Percentiles rank a stretch among this genome's conserved stretches.
Conservation (phyloP, 2,888 invertebrate species). For the Acronicta alni region DNA sequence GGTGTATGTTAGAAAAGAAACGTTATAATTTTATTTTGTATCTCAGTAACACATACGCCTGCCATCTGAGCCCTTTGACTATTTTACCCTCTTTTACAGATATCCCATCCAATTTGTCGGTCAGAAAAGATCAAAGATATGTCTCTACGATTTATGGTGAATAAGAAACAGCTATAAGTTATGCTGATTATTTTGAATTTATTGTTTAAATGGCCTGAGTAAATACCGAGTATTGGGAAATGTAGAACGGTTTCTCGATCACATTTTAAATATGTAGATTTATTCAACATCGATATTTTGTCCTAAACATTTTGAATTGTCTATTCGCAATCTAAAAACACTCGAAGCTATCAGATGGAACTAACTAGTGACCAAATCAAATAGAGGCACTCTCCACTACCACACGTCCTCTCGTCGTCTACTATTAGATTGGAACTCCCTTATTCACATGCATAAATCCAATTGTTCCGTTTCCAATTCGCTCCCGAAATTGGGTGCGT, state of each 20-base stretch:
- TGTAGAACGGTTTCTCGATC: neutral
- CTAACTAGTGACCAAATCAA: conserved; percentile 1
- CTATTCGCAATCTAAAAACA: conserved; percentile 1
- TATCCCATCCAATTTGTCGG: conserved; percentile 5
- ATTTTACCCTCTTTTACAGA: neutral
- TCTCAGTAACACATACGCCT: conserved; percentile 17
- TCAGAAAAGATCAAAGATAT: neutral
- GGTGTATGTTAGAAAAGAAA: conserved; percentile 2
- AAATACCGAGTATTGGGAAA: neutral
- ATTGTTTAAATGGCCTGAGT: conserved; percentile 10
- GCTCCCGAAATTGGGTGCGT: conserved; percentile 8
- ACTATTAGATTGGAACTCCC: conserved; percentile 7
- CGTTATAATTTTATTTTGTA: conserved; percentile 21
- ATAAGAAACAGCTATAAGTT: conserved; percentile 1
- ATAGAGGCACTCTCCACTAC: neutral
- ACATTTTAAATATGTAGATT: neutral
- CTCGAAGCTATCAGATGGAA: neutral
- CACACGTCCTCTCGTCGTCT: neutral
- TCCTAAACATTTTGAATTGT: neutral
- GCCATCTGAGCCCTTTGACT: conserved; percentile 10
- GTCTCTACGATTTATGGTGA: neutral
- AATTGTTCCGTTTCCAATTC: conserved; percentile 15
- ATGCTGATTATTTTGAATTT: conserved; percentile 25
- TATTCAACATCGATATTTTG: neutral
- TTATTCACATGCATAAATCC: conserved; percentile 13